phyloP scores from a whole-genome alignment of 2,113 vertebrate species.

The Oenanthe oenanthe region DNA sequence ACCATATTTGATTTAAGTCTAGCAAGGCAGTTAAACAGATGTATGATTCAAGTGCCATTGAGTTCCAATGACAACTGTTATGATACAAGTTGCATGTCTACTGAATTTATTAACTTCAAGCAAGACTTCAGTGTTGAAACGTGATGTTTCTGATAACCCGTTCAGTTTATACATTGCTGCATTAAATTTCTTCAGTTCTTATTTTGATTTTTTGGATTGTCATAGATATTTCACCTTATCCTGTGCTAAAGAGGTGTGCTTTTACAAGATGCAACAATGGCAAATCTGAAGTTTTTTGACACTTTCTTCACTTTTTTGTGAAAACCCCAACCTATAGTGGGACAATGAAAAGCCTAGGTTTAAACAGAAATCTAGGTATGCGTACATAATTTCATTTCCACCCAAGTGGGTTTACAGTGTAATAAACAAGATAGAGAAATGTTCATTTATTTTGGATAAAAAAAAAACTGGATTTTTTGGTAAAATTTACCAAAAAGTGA shows the following conservation, averaged over 20 bases:
- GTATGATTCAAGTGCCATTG: neutral
- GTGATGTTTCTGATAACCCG: neutral
- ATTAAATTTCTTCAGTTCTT: neutral
- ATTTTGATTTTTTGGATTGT: neutral
- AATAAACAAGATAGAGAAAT: neutral
- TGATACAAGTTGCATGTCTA: neutral
- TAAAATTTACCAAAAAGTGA: neutral
- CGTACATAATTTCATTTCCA: neutral
- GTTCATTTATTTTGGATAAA: neutral
- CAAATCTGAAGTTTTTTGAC: neutral
- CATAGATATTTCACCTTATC: neutral
- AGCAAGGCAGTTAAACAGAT: neutral
- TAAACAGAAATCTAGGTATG: neutral
- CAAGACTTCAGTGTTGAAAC: neutral
- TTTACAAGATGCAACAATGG: neutral
- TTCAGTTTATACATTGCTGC: neutral
- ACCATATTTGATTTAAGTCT: neutral
- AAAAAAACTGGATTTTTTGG: neutral
- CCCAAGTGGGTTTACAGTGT: neutral
- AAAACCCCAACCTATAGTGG: fast-evolving
- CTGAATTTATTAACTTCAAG: neutral
- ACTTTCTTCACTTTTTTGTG: neutral
- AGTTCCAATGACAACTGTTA: neutral
- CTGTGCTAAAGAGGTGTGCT: neutral
- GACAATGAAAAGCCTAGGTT: neutral